Percentiles rank a stretch among this genome's conserved stretches.
Conservation (phyloP, 2,888 invertebrate genomes). For the Eupelmus urozonus region DNA sequence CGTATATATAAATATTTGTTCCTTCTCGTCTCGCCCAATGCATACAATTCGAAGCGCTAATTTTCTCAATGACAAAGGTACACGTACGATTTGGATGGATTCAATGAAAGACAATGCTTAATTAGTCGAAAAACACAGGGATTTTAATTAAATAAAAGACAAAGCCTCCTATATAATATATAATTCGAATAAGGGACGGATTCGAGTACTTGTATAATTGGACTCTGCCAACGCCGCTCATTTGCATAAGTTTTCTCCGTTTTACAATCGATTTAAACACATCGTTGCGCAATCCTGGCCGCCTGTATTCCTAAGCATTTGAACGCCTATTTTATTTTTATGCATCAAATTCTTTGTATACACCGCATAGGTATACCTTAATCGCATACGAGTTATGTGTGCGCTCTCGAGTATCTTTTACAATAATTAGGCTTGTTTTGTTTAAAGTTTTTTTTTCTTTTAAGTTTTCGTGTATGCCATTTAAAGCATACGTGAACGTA, state of each 20-base stretch:
- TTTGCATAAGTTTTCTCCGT: too few species aligned
- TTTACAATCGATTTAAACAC: too few species aligned
- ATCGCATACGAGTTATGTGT: not conserved
- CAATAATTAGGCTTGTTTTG: not conserved
- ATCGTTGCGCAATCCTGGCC: too few species aligned
- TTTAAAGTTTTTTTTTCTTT: not conserved
- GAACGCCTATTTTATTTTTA: conserved; percentile 46
- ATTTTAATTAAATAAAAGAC: too few species aligned
- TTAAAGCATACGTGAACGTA: conserved; percentile 34
- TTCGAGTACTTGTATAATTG: too few species aligned
- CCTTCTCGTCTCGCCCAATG: not conserved
- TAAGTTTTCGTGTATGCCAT: not conserved
- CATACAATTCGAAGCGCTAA: not conserved
- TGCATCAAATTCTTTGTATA: conserved; percentile 59
- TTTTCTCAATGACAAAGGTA: conserved; percentile 8
- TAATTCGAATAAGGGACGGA: too few species aligned
- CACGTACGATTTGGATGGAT: not conserved
- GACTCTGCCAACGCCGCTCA: too few species aligned
- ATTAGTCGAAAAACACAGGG: not conserved
- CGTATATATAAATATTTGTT: too few species aligned
- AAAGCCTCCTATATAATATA: too few species aligned
- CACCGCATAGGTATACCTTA: conserved; percentile 40
- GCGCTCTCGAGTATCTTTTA: conserved; percentile 1
- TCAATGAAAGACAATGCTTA: not conserved
- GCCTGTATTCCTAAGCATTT: too few species aligned